Evolutionary conservation across 2,888 invertebrate species (phyloP), one percentile per base, ranked within the genome.

Genomic region (Scelioninae gen. 1): DNA sequence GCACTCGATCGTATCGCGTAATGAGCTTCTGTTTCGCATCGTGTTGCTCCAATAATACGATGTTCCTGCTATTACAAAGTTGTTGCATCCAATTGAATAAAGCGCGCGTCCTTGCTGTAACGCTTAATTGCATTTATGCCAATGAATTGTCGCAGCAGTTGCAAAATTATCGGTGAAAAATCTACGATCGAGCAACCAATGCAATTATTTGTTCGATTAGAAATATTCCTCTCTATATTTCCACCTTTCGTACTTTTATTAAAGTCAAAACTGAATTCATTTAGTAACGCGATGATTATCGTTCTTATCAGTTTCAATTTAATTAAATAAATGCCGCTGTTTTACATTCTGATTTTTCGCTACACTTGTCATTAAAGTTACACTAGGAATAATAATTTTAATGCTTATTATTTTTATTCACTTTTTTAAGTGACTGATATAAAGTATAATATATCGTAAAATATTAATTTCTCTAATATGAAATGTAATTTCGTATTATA

Each of bases 61-160:
- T 68, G 74, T 74, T 74, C 47, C 79, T 74, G 58, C 60, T 15
- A 66, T 68, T 74, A 72, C 80, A 69, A 80, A 69, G 63, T 80
- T 80, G 47, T 34, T 47, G 38, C 60, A 43, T 72, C 51, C 23
- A 47, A 68, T 74, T 71, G 60, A 74, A 68, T 74, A 66, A 68
- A 38, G 32, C 66, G 8, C 6, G 11, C 62, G 15, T 47, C 49
- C 34, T 16, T n/a, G 47, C 10, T 51, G 62, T 53, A 65, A 74
- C 47, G 43, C 32, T 38, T 66, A 80, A 68, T 68, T 72, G 72
- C 51, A 65, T 49, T 53, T 43, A 58, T 45, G 34, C 55, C 63
- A 56, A 62, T 68, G 62, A 62, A 76, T 75, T 23, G 53, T 11
- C 11, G 10, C 49, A 11, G 32, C 29, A 16, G 31, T 10, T 34